A percentile compares a stretch with the other conserved stretches of the same genome.
Evolutionary conservation across 1,140 invertebrate species (phyloP).

Genomic region (Lutraria rhynchaena): DNA sequence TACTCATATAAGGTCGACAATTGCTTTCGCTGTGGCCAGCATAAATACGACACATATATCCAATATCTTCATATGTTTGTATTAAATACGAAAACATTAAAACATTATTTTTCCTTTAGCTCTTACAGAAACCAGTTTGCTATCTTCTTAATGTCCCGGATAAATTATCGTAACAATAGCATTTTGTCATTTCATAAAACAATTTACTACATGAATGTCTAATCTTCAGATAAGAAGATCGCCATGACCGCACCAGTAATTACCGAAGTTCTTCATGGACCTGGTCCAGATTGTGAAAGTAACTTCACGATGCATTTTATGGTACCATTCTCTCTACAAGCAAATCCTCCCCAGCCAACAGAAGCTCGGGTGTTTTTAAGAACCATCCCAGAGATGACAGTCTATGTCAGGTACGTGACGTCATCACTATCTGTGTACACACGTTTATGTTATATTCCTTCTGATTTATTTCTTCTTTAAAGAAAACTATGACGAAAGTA

Average conservation of each 20-base stretch:
- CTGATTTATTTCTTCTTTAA: background rate
- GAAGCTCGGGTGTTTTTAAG: slow-evolving; percentile 60
- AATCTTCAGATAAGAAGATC: slow-evolving; percentile 74
- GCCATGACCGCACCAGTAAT: slow-evolving; percentile 78
- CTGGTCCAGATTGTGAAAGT: slow-evolving; percentile 71
- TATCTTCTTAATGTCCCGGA: no score
- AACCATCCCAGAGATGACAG: slow-evolving; percentile 73
- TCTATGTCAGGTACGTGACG: slow-evolving; percentile 76
- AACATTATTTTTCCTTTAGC: no score
- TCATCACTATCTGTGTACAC: no score
- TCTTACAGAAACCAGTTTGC: no score
- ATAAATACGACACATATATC: no score
- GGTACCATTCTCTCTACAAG: slow-evolving; percentile 66
- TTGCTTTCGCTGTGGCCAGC: no score
- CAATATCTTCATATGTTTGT: no score
- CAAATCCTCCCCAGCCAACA: slow-evolving; percentile 52
- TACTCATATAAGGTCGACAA: no score
- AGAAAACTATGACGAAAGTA: background rate
- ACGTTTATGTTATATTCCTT: background rate
- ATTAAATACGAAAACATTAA: no score
- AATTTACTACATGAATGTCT: no score
- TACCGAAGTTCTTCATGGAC: slow-evolving; percentile 70
- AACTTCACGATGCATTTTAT: slow-evolving; percentile 77
- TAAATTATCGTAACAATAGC: no score
- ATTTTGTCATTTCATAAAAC: no score